These are phyloP conservation scores for Lophius americanus DNA, from an alignment of 2,797 vertebrate genomes.

Conservation along the genomic window DNA sequence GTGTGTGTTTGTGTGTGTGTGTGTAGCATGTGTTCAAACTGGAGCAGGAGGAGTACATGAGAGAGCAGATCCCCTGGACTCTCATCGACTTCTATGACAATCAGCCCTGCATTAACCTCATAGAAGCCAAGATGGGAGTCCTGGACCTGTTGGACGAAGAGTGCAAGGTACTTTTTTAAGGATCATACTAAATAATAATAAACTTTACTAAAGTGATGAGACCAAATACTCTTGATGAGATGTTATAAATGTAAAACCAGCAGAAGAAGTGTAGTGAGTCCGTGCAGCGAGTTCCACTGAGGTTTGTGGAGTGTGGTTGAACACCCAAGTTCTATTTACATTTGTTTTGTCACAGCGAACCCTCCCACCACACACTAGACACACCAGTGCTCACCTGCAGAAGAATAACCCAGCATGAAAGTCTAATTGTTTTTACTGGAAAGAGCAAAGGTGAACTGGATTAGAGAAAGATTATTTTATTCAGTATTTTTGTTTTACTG, in stretches of 20 bases:
- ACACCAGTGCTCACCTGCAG: slow-evolving; percentile 7
- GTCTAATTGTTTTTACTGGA: no score
- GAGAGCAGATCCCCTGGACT: slow-evolving; percentile 98
- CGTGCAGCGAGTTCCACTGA: slow-evolving; percentile 9
- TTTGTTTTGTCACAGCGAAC: no score
- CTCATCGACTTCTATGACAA: slow-evolving; percentile 99
- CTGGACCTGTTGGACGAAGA: slow-evolving; percentile 97
- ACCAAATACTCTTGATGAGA: slow-evolving; percentile 5
- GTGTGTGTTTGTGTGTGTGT: slow-evolving; percentile 16
- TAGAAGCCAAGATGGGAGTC: slow-evolving; percentile 96
- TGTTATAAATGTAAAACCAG: slow-evolving; percentile 20
- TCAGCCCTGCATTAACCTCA: slow-evolving; percentile 99
- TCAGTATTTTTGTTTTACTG: background rate
- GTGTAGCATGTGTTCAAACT: slow-evolving; percentile 96
- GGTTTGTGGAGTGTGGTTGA: slow-evolving; percentile 10
- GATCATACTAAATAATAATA: background rate
- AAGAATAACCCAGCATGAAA: background rate
- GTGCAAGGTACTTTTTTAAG: slow-evolving; percentile 85
- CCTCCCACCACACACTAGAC: no score
- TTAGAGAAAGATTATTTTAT: no score
- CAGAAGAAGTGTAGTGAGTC: background rate
- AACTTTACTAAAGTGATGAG: background rate
- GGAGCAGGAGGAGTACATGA: slow-evolving; percentile 99
- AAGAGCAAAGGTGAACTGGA: no score
- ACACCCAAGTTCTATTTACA: no score